Percentiles rank a stretch among this genome's conserved stretches.
Evolutionary conservation across 2,113 vertebrate species (phyloP).

Genomic region (Aramus guarauna): DNA sequence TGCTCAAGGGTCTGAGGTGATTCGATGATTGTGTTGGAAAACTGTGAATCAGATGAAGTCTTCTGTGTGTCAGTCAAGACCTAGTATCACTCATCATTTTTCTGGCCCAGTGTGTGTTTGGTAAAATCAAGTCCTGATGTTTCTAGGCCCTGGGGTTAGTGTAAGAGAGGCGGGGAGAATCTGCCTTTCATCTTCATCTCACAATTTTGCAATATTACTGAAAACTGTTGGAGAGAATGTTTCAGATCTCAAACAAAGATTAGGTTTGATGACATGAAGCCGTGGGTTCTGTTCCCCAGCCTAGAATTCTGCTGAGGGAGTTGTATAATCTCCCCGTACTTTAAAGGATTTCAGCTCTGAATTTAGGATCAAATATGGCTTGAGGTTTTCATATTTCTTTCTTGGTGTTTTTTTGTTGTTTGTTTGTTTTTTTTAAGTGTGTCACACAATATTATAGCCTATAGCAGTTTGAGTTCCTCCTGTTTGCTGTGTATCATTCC

Average conservation of each 20-base stretch:
- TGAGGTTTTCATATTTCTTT: background rate
- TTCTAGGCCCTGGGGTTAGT: constrained; percentile 16
- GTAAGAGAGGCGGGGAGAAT: background rate
- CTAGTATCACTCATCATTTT: background rate
- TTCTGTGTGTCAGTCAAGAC: background rate
- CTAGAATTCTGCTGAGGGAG: constrained; percentile 12
- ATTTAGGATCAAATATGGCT: background rate
- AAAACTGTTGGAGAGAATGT: constrained; percentile 36
- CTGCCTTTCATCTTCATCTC: constrained; percentile 43
- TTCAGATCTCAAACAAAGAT: constrained; percentile 37
- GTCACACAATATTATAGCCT: background rate
- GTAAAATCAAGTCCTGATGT: constrained; percentile 55
- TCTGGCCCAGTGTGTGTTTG: constrained; percentile 12
- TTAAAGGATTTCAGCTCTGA: background rate
- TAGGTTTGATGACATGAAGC: constrained; percentile 18
- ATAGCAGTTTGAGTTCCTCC: background rate
- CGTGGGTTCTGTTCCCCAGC: constrained; percentile 3
- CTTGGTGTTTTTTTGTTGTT: background rate
- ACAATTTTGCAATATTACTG: constrained; percentile 29
- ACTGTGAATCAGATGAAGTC: background rate
- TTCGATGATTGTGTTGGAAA: background rate
- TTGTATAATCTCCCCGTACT: background rate
- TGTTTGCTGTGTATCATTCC: background rate
- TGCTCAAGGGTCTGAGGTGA: background rate
- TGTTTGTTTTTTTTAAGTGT: background rate